Evolutionary conservation across 2,888 invertebrate genomes (phyloP).

Genomic region (Hipparchia sbordonii): DNA sequence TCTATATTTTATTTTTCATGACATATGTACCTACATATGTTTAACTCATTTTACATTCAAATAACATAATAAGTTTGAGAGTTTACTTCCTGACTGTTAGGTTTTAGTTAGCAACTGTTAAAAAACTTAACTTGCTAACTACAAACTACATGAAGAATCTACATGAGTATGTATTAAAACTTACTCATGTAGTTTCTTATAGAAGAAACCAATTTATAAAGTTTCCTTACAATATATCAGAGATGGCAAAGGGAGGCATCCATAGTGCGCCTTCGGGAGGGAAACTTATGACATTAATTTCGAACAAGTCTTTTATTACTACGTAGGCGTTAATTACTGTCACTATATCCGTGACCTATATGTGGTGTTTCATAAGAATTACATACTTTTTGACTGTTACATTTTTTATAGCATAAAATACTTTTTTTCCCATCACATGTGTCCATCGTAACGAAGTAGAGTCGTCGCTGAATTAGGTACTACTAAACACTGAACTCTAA

Average conservation of each 20-base stretch:
- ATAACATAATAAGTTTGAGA: too few relatives aligned
- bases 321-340: conserved; percentile 6
- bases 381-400: too few relatives aligned
- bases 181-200: background rate
- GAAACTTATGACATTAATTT: conserved; percentile 24
- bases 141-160: background rate
- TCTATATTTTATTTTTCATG: background rate
- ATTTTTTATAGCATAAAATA: too few relatives aligned
- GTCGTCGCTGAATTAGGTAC: too few relatives aligned
- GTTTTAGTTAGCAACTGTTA: background rate
- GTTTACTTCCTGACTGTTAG: too few relatives aligned
- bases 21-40: background rate
- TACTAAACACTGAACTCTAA: too few relatives aligned
- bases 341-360: background rate
- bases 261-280: conserved; percentile 8
- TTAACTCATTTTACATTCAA: too few relatives aligned
- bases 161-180: too few relatives aligned
- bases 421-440: too few relatives aligned
- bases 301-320: conserved; percentile 16
- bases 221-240: conserved; percentile 19
- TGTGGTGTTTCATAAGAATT: too few relatives aligned
- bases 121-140: background rate
- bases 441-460: too few relatives aligned
- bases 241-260: conserved; percentile 1
- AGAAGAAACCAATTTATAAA: conserved; percentile 22